Conservation (phyloP, 2,888 invertebrate species). For the Erannis defoliaria region DNA sequence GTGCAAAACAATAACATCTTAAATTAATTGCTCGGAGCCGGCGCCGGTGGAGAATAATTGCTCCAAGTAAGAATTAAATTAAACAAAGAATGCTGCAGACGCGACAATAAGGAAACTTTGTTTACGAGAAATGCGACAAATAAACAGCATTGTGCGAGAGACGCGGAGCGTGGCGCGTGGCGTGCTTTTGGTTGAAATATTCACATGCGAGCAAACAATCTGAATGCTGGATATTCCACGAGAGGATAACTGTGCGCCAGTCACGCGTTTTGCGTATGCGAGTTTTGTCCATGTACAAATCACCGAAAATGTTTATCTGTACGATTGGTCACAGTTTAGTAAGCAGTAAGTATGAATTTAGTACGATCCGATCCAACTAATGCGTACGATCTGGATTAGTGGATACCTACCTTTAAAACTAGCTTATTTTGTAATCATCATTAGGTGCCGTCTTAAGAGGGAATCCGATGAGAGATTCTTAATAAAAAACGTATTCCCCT, state of each 20-base stretch:
- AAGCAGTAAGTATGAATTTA: no score
- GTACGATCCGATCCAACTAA: no score
- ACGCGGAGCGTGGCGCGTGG: constrained; percentile 3
- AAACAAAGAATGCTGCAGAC: constrained; percentile 22
- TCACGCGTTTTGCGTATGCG: not conserved
- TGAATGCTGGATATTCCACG: constrained; percentile 2
- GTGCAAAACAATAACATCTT: constrained; percentile 8
- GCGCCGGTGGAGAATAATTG: constrained; percentile 17
- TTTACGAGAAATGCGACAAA: constrained; percentile 17
- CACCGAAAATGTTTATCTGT: no score
- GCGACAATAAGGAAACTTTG: constrained; percentile 14
- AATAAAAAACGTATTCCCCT: no score
- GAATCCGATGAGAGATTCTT: no score
- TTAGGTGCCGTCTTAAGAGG: no score
- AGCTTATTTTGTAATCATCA: no score
- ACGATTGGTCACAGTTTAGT: no score
- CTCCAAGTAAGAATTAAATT: constrained; percentile 19
- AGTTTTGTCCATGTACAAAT: not conserved
- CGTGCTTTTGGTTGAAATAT: constrained; percentile 1
- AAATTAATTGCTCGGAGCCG: constrained; percentile 10
- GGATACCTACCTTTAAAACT: no score
- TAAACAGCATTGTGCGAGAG: constrained; percentile 6
- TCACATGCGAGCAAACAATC: constrained; percentile 12
- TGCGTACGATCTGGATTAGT: no score
- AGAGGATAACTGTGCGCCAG: constrained; percentile 1